These are phyloP conservation scores for Colostygia pectinataria DNA, from an alignment of 2,888 invertebrate genomes.

Conservation along the genomic window DNA sequence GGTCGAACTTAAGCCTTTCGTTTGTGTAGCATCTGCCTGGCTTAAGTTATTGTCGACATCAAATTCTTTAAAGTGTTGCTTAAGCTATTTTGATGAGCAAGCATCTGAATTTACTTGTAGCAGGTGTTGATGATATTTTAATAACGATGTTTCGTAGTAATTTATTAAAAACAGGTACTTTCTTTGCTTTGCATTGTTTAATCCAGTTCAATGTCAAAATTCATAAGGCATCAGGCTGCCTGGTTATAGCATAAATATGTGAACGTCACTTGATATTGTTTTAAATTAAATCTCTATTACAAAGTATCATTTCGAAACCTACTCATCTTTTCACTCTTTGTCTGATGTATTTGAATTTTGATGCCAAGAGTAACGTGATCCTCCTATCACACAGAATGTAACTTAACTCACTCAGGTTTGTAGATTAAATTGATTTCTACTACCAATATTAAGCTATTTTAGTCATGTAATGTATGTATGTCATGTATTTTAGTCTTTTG, in stretches of 20 bases:
- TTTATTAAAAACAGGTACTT: too few relatives aligned
- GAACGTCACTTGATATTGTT: constrained; percentile 23
- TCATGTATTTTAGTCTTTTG: constrained; percentile 20
- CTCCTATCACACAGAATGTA: constrained; percentile 30
- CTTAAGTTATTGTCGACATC: constrained; percentile 47
- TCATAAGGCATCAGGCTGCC: neutral
- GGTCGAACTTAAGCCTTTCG: constrained; percentile 69
- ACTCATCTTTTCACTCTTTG: constrained; percentile 31
- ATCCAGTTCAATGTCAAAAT: neutral
- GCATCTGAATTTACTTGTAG: constrained; percentile 17
- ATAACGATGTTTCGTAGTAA: constrained; percentile 10
- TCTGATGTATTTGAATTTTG: constrained; percentile 34
- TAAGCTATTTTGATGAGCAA: constrained; percentile 45
- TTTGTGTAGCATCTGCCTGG: constrained; percentile 57
- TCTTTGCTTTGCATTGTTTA: too few relatives aligned
- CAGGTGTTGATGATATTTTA: constrained; percentile 28
- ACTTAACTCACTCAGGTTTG: constrained; percentile 20
- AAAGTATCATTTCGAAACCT: constrained; percentile 33
- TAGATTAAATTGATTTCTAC: constrained; percentile 25
- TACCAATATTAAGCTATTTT: constrained; percentile 31
- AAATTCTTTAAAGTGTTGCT: constrained; percentile 50
- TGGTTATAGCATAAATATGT: neutral
- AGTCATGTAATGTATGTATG: constrained; percentile 23
- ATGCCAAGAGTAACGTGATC: constrained; percentile 35
- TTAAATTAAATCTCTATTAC: constrained; percentile 24